Conservation (phyloP, 2,797 vertebrate genomes). For the Echiichthys vipera region DNA sequence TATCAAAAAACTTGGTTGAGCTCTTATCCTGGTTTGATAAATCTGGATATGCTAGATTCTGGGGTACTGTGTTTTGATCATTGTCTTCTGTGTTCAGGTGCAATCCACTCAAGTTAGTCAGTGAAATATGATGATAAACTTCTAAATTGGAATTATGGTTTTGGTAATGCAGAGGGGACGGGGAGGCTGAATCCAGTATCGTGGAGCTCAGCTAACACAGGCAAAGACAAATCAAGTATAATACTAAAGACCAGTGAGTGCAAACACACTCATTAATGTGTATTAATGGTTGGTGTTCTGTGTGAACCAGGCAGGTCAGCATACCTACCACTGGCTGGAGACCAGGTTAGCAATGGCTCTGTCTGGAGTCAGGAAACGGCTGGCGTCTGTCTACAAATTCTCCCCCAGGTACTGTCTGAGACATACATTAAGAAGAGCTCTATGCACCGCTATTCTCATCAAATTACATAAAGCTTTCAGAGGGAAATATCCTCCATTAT, state of each 20-base stretch:
- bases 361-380: conserved; percentile 82
- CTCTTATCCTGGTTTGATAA: conserved; percentile 2
- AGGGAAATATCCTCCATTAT: background rate
- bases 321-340: conserved; percentile 85
- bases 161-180: background rate
- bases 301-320: conserved; percentile 80
- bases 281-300: conserved; percentile 3
- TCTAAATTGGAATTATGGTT: background rate
- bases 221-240: background rate
- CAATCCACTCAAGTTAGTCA: background rate
- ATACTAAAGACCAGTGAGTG: background rate
- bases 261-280: background rate
- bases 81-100: background rate
- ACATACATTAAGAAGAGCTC: background rate
- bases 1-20: background rate
- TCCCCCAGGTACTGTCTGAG: conserved; percentile 84
- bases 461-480: background rate
- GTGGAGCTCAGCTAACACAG: background rate
- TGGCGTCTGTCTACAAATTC: conserved; percentile 84
- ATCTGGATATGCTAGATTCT: background rate
- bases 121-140: background rate
- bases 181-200: background rate
- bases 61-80: background rate
- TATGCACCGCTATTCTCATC: background rate
- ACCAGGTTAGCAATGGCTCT: conserved; percentile 77